phyloP scores from a whole-genome alignment of 2,888 invertebrate genomes.

The Drosophila setosimentum region DNA sequence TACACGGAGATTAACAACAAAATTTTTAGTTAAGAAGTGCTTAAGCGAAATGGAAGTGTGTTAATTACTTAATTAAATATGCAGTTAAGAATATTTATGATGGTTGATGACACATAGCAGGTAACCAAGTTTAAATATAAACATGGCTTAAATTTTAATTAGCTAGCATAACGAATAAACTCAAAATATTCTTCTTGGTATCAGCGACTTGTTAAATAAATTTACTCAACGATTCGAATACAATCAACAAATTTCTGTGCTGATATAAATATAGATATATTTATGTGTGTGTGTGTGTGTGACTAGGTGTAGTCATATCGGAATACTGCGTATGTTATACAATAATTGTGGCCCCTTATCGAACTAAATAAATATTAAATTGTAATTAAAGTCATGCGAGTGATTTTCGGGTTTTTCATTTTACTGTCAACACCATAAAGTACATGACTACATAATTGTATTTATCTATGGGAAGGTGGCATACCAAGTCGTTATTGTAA shows the following conservation, averaged over 20 bases:
- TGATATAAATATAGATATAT: background rate
- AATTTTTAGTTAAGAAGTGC: conserved; percentile 15
- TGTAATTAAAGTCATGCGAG: conserved; percentile 83
- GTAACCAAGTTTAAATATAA: conserved; percentile 38
- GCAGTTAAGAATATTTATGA: background rate
- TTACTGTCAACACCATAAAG: conserved; percentile 47
- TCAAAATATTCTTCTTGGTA: conserved; percentile 22
- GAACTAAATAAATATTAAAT: conserved; percentile 81
- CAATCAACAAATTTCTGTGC: conserved; percentile 21
- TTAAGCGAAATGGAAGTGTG: background rate
- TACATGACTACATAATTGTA: conserved; percentile 41
- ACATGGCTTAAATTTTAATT: conserved; percentile 80
- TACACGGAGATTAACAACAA: background rate
- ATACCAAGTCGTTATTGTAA: conserved; percentile 56
- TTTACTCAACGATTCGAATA: conserved; percentile 60
- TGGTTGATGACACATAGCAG: background rate
- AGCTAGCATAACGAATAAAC: conserved; percentile 41
- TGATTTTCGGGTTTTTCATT: conserved; percentile 58
- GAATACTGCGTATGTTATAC: conserved; percentile 48
- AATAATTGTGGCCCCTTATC: conserved; percentile 72
- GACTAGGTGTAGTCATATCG: conserved; percentile 65
- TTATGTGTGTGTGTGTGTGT: conserved; percentile 6
- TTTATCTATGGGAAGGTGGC: conserved; percentile 66
- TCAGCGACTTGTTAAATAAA: conserved; percentile 68
- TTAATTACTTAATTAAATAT: background rate